phyloP scores from a whole-genome alignment of 2,113 vertebrate genomes.

The Clarias macrocephalus region DNA sequence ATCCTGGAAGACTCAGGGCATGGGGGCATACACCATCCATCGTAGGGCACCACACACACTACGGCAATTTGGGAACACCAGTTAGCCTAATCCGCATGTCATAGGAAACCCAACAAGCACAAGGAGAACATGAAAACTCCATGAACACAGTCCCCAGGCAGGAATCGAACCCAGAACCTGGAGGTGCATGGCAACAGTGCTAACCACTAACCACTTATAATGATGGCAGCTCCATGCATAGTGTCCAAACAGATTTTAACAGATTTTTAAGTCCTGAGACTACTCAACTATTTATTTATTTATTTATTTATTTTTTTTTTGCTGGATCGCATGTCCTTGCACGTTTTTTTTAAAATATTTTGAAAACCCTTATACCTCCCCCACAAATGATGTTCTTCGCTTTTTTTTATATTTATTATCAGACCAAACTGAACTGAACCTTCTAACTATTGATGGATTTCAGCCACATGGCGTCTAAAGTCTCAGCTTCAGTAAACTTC shows the following conservation, averaged over 20 bases:
- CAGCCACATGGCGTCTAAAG: slow-evolving; percentile 42
- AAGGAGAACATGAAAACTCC: too few species aligned
- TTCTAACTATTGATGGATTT: not conserved
- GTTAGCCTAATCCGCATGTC: too few species aligned
- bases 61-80: too few species aligned
- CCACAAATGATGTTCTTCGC: slow-evolving; percentile 20
- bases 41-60: too few species aligned
- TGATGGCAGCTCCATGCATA: not conserved
- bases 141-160: too few species aligned
- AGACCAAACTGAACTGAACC: not conserved
- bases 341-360: not conserved
- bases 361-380: not conserved
- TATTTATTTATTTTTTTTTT: not conserved
- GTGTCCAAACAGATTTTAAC: not conserved
- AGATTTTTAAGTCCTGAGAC: not conserved
- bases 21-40: too few species aligned
- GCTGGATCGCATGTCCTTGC: not conserved
- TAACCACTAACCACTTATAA: not conserved
- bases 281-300: not conserved
- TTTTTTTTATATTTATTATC: slow-evolving; percentile 48
- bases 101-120: too few species aligned
- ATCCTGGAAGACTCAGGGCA: too few species aligned
- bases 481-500: slow-evolving; percentile 42
- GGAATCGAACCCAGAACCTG: too few species aligned
- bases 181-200: too few species aligned